Evolutionary conservation across 2,113 vertebrate genomes (phyloP), one percentile per base, ranked within the genome.

Genomic region (Geococcyx californianus): DNA sequence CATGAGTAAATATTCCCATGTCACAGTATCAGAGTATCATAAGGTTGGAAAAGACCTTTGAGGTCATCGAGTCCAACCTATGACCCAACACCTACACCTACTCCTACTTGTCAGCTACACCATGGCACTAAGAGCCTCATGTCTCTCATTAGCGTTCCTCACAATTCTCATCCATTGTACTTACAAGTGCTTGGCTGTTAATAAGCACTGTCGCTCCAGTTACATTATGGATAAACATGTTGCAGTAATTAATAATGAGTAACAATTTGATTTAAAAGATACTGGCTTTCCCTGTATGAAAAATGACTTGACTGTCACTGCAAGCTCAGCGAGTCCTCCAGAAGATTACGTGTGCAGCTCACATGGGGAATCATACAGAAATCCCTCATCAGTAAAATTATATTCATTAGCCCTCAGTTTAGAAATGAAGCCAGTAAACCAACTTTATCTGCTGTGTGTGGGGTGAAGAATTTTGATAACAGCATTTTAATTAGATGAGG

Each of bases 331-430:
- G 20, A 42, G 33, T 55, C 80, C 79, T 84, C 34, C 40, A 4
- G 36, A 66, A 59, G 58, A 51, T 82, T 84, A 20, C n/a, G 89
- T 0, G 1, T 66, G 58, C 87, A 28, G n/a, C 17, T 84, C 17
- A 10, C 54, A 7, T 36, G 56, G 66, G 81, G 84, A 94, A 94
- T 94, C 23, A 15, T 25, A 82, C 47, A 87, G 81, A 72, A 96
- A 91, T 94, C 94, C 66, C 69, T 96, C 87, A 85, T 85, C 84
- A 76, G 85, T 90, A 94, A 91, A 95, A 94, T 96, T 58, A 87
- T 44, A 91, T 95, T 95, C 70, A 96, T 95, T 93, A 95, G 58
- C 70, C 70, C 36, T 38, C 82, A 60, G 87, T 87, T 93, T 90
- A 68, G 85, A 93, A 93, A 85, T 3, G 54, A 91, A 76, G 40